phyloP scores from a whole-genome alignment of 2,797 vertebrate genomes.

The Takifugu ocellatus region DNA sequence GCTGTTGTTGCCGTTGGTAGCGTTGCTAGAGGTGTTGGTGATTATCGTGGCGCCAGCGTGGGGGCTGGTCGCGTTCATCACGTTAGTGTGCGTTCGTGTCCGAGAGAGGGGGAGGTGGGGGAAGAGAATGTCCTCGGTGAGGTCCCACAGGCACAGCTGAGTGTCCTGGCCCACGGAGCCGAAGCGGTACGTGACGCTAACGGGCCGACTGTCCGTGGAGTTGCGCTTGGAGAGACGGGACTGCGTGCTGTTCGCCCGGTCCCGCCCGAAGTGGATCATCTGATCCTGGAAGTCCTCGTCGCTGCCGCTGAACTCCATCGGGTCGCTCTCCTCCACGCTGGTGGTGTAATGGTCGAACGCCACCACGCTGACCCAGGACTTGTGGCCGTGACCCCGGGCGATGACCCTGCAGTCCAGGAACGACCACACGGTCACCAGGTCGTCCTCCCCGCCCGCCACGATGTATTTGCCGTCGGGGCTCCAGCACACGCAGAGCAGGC shows the following conservation, averaged over 20 bases:
- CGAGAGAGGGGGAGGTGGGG: conserved; percentile 93
- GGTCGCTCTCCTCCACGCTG: conserved; percentile 92
- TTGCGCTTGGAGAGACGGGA: conserved; percentile 94
- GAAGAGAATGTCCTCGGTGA: conserved; percentile 97
- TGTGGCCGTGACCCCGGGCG: conserved; percentile 92
- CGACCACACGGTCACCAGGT: conserved; percentile 96
- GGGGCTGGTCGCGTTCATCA: conserved; percentile 94
- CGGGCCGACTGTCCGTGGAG: conserved; percentile 93
- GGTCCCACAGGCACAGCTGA: conserved; percentile 96
- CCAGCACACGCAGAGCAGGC: conserved; percentile 95
- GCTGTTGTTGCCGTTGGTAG: conserved; percentile 82
- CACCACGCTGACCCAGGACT: conserved; percentile 96
- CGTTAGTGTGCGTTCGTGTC: conserved; percentile 95
- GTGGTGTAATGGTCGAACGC: conserved; percentile 95
- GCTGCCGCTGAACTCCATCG: conserved; percentile 93
- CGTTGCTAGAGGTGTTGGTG: conserved; percentile 76
- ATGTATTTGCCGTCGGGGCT: conserved; percentile 96
- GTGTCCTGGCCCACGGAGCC: conserved; percentile 98
- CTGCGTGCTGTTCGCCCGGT: conserved; percentile 89
- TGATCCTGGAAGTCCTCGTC: conserved; percentile 99
- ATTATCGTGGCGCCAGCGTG: conserved; percentile 80
- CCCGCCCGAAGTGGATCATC: conserved; percentile 85
- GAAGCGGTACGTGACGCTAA: conserved; percentile 92
- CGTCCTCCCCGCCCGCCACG: conserved; percentile 94
- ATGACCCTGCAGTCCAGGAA: conserved; percentile 94